Percentiles rank a stretch among this genome's conserved stretches.
Evolutionary conservation across 2,888 invertebrate species (phyloP).

Genomic region (Galerucella calmariensis): DNA sequence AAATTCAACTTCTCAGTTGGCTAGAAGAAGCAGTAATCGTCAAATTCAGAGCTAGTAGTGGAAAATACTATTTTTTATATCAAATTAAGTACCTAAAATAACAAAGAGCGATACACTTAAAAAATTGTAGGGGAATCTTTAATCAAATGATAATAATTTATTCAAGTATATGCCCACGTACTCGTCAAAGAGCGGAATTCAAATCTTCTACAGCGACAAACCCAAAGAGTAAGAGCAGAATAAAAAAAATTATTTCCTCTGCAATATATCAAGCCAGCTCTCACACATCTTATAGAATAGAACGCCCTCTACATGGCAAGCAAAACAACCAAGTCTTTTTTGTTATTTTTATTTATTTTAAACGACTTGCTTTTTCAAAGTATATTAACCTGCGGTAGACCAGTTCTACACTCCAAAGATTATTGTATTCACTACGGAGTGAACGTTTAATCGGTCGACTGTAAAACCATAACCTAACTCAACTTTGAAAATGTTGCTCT

Average conservation of each 20-base stretch:
- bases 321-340: conserved; percentile 53
- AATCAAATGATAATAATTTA: conserved; percentile 36
- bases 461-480: conserved; percentile 64
- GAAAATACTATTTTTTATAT: no score
- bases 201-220: conserved; percentile 37
- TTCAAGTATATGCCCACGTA: conserved; percentile 36
- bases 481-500: conserved; percentile 64
- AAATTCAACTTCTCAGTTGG: no score
- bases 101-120: no score
- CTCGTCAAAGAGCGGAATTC: conserved; percentile 36
- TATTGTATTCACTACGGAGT: conserved; percentile 42
- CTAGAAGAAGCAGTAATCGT: no score
- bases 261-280: conserved; percentile 51
- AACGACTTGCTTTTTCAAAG: conserved; percentile 64
- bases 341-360: conserved; percentile 62
- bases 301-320: conserved; percentile 57
- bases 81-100: no score
- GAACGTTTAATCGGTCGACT: conserved; percentile 51
- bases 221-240: conserved; percentile 36
- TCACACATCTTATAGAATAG: conserved; percentile 50
- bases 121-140: not conserved
- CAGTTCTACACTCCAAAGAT: conserved; percentile 48
- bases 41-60: no score
- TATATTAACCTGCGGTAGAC: conserved; percentile 62
- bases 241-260: conserved; percentile 38